These are phyloP conservation scores for Galeopsomyia nigrocyanea DNA, from an alignment of 2,888 invertebrate genomes.

Conservation along the genomic window DNA sequence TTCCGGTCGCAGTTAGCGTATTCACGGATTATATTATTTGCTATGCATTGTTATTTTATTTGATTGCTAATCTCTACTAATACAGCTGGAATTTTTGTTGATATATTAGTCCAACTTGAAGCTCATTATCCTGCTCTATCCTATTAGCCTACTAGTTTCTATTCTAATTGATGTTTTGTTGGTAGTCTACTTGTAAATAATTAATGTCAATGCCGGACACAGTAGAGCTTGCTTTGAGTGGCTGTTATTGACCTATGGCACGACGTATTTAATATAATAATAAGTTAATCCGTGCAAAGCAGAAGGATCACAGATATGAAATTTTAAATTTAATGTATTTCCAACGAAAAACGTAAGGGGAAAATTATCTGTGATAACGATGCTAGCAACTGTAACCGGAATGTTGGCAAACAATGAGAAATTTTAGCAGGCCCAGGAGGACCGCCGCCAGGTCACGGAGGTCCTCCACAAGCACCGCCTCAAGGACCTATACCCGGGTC, in stretches of 20 bases:
- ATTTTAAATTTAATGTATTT: constrained; percentile 37
- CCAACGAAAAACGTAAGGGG: too few relatives aligned
- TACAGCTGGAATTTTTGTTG: too few relatives aligned
- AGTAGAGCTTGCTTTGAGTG: too few relatives aligned
- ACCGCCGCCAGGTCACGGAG: constrained; percentile 71
- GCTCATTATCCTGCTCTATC: too few relatives aligned
- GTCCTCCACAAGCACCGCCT: constrained; percentile 73
- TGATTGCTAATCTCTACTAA: too few relatives aligned
- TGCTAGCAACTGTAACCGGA: constrained; percentile 41
- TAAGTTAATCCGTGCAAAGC: constrained; percentile 1
- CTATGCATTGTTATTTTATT: constrained; percentile 7
- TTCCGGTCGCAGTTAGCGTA: constrained; percentile 42
- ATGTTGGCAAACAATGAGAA: constrained; percentile 51
- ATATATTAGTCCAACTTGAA: too few relatives aligned
- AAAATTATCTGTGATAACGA: constrained; percentile 23
- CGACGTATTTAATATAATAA: not conserved
- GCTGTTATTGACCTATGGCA: too few relatives aligned
- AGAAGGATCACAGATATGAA: not conserved
- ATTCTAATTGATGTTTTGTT: too few relatives aligned
- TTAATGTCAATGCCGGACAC: too few relatives aligned
- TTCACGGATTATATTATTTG: constrained; percentile 35
- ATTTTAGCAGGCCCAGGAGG: constrained; percentile 67
- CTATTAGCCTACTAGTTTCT: too few relatives aligned
- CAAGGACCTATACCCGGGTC: constrained; percentile 76
- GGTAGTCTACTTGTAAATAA: too few relatives aligned